Evolutionary conservation across 2,888 invertebrate species (phyloP).

Genomic region (Dynastes tityus): DNA sequence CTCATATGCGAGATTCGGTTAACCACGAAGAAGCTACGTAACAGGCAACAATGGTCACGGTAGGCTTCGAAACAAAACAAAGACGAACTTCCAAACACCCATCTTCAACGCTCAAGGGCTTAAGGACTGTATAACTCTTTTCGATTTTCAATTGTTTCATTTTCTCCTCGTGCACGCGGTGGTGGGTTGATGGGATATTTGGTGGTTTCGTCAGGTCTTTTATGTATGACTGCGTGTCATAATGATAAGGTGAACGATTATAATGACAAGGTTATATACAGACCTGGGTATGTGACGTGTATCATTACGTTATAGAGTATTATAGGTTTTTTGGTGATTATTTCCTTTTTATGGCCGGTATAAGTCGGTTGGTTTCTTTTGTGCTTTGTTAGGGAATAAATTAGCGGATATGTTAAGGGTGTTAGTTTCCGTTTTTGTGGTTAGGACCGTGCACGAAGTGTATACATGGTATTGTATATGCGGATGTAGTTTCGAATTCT

Average conservation of each 20-base stretch:
- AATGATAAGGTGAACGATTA: background rate
- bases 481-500: background rate
- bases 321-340: background rate
- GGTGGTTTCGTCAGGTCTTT: background rate
- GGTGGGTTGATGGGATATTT: background rate
- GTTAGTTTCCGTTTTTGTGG: conserved; percentile 11
- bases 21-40: background rate
- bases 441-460: background rate
- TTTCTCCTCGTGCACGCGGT: background rate
- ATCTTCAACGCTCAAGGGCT: background rate
- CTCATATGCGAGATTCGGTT: background rate
- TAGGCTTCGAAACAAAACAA: background rate
- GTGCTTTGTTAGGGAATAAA: background rate
- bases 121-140: background rate
- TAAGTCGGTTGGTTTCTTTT: background rate
- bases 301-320: background rate
- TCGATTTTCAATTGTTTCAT: no score
- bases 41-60: background rate
- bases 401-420: conserved; percentile 7
- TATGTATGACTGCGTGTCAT: conserved; percentile 14
- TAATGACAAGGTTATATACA: background rate
- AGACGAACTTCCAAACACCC: background rate
- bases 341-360: background rate
- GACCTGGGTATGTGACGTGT: background rate
- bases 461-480: background rate